Evolutionary conservation across 2,113 vertebrate genomes (phyloP), one percentile per base, ranked within the genome.

Genomic region (Brienomyrus longianalis): DNA sequence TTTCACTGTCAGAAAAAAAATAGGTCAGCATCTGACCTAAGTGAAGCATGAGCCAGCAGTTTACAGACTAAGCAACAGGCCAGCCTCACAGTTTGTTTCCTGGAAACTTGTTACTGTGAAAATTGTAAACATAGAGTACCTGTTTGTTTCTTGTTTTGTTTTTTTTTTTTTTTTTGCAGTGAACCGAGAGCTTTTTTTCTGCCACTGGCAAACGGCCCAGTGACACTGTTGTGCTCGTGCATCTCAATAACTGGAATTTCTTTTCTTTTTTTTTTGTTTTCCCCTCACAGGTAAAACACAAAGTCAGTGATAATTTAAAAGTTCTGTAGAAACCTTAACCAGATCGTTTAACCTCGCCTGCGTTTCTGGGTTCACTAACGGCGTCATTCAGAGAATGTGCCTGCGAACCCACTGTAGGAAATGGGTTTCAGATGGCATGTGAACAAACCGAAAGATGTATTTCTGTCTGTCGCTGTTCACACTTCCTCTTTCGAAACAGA

Each of bases 41-140:
- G 88, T 54, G 35, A 80, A 89, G 48, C 7, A 54, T 89, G 70
- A 89, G 70, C 15, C 70, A 83, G 88, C 47, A 89, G 48, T 54
- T 83, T 23, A 54, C 70, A 52, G 48, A 6, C 19, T 39, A 39
- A 39, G 31, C 31, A 31, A 31, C 31, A 31, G 31, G 31, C 31
- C 88, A 52, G 70, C 70, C 77, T 11, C 27, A 13, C 6, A 52
- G 31, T 50, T 27, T 47, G 47, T 74, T 74, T 66, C 27, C 88
- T 51, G 66, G 66, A 89, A 89, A 80, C 45, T 47, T 54, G 70
- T 43, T 35, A 47, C 47, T 27, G 19, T 51, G 47, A 77, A 54
- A 70, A 80, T 45, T 77, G 88, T 80, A 89, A 83, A 56, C 88
- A 89, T 35, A 56, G 56, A 48, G 62, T 74, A 77, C 27, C 70